Evolutionary conservation across 2,888 invertebrate species (phyloP), one percentile per base, ranked within the genome.

Genomic region (Anthrax anthrax): DNA sequence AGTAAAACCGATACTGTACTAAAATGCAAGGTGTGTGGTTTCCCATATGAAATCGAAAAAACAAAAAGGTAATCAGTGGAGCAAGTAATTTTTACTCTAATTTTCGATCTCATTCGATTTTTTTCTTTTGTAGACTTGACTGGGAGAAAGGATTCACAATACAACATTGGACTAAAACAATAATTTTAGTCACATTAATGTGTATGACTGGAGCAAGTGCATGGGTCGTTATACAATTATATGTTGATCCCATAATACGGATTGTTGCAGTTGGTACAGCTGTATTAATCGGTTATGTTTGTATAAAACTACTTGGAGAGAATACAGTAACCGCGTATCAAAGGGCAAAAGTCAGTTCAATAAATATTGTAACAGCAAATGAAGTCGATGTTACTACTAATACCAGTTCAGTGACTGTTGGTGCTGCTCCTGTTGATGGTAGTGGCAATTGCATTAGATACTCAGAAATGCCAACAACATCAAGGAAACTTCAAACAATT

Each of bases 281-380:
- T 40, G 73, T 88, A 44, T 74, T 91, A 53, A 77, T 89, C 51
- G 83, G 85, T 59, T 91, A 91, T 60, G 78, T 90, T 48, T 87
- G 87, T 56, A 74, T 89, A 61, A 90, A 91, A 65, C 85, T 85
- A 64, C 73, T 91, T 53, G 86, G 89, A 51, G 80, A 86, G 64
- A 89, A 87, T 60, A 88, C 89, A 2, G 81, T 88, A 43, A 81
- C 83, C 47, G 90, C 90, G n/a, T 90, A 89, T 71, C 87, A 90
- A 59, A 78, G 88, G 50, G 90, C 91, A 56, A 88, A 86, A 70
- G 86, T 90, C 13, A 88, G 87, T 36, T 85, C 88, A 2, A 74
- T 91, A 43, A 83, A 81, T 60, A 91, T 92, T 57, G 72, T 78
- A 43, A 67, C 65, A 48, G 63, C 58, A 54, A 57, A 63, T 36